These are phyloP conservation scores for Petrophora chlorosata DNA, from an alignment of 2,888 invertebrate genomes.

Conservation along the genomic window DNA sequence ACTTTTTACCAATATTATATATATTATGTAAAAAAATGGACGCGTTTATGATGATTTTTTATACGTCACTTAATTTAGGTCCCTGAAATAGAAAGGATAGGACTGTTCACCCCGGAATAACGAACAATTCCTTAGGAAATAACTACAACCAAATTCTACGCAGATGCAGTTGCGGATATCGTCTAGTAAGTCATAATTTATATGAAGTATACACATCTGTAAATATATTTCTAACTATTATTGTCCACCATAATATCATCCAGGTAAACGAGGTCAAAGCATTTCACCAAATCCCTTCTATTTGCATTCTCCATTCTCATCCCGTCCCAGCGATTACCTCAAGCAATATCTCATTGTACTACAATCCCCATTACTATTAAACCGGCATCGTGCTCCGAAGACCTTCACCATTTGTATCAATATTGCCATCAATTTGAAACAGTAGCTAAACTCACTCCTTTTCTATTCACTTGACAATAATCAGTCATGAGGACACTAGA, in stretches of 20 bases:
- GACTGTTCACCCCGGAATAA: too few relatives aligned
- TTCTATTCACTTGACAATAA: neutral
- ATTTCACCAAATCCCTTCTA: slow-evolving; percentile 23
- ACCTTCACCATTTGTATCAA: slow-evolving; percentile 37
- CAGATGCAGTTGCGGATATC: too few relatives aligned
- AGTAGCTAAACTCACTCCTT: slow-evolving; percentile 9
- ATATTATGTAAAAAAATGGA: too few relatives aligned
- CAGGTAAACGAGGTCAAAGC: slow-evolving; percentile 15
- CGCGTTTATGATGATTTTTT: too few relatives aligned
- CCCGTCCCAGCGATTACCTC: slow-evolving; percentile 30
- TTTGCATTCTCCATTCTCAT: slow-evolving; percentile 31
- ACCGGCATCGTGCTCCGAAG: slow-evolving; percentile 30
- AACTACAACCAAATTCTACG: too few relatives aligned
- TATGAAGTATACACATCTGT: too few relatives aligned
- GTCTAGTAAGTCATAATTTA: too few relatives aligned
- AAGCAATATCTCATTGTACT: slow-evolving; percentile 36
- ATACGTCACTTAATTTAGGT: too few relatives aligned
- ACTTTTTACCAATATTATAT: too few relatives aligned
- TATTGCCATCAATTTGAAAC: slow-evolving; percentile 16
- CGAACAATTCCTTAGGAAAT: too few relatives aligned
- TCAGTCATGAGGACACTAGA: neutral
- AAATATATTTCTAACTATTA: too few relatives aligned
- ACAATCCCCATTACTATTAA: slow-evolving; percentile 34
- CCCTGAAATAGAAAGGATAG: too few relatives aligned
- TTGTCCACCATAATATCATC: slow-evolving; percentile 5